Evolutionary conservation across 2,113 vertebrate species (phyloP).

Genomic region (Donacobius atricapilla): DNA sequence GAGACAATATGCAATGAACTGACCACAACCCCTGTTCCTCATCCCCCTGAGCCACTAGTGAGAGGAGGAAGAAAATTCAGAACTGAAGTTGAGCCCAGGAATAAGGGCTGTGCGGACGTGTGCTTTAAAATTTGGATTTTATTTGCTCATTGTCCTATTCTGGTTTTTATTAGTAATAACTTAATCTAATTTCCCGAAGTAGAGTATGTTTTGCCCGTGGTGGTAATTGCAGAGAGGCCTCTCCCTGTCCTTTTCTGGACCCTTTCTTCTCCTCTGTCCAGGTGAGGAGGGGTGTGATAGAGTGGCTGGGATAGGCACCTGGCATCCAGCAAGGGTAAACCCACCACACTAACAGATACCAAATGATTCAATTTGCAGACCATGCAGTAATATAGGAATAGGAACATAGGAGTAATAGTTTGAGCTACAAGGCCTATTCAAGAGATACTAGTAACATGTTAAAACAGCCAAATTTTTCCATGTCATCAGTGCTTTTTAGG

Average conservation of each 20-base stretch:
- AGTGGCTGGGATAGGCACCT: background rate
- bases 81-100: background rate
- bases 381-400: background rate
- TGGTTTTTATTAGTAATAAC: background rate
- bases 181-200: background rate
- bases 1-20: background rate
- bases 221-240: background rate
- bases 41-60: background rate
- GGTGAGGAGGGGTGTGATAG: background rate
- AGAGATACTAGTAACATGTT: background rate
- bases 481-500: background rate
- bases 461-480: background rate
- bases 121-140: background rate
- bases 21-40: rapidly evolving
- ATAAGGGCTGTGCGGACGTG: rapidly evolving
- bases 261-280: background rate
- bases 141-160: background rate
- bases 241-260: background rate
- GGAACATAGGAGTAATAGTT: background rate
- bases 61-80: background rate
- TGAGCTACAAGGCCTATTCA: background rate
- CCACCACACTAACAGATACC: rapidly evolving
- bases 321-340: background rate
- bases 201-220: background rate
- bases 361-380: background rate